Percentiles rank a stretch among this genome's conserved stretches.
Conservation (phyloP, 2,888 invertebrate genomes). For the Netelia inedita region DNA sequence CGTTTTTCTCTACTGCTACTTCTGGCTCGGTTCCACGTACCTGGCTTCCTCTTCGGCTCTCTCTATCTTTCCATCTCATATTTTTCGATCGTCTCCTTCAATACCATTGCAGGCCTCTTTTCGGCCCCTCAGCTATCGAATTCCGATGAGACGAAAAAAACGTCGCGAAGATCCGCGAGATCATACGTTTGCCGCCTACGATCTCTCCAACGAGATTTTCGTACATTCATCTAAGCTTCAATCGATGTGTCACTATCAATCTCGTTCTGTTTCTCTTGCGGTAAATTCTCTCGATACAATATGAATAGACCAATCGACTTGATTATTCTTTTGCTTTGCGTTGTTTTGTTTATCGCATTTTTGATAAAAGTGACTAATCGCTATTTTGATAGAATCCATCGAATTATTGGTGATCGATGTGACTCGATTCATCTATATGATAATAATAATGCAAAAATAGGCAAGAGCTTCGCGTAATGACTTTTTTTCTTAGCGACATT, state of each 20-base stretch:
- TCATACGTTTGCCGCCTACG: constrained; percentile 62
- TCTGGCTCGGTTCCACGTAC: constrained; percentile 81
- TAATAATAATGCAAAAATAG: constrained; percentile 8
- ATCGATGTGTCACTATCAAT: not conserved
- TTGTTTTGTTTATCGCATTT: not conserved
- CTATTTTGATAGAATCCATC: not conserved
- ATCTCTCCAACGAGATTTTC: constrained; percentile 63
- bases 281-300: constrained; percentile 19
- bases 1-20: constrained; percentile 76
- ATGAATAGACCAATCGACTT: not conserved
- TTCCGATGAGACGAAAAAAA: constrained; percentile 78
- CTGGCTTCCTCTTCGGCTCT: constrained; percentile 64
- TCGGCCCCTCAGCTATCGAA: constrained; percentile 76
- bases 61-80: constrained; percentile 44
- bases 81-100: constrained; percentile 21
- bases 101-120: constrained; percentile 39
- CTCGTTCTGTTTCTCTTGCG: not conserved
- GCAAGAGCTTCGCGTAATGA: constrained; percentile 26
- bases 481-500: constrained; percentile 30
- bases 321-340: not conserved
- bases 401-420: not conserved
- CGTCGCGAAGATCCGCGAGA: constrained; percentile 1
- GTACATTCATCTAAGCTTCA: constrained; percentile 23
- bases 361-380: constrained; percentile 25
- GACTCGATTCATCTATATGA: not conserved